phyloP scores from a whole-genome alignment of 2,113 vertebrate genomes.

The Pycnonotus jocosus region DNA sequence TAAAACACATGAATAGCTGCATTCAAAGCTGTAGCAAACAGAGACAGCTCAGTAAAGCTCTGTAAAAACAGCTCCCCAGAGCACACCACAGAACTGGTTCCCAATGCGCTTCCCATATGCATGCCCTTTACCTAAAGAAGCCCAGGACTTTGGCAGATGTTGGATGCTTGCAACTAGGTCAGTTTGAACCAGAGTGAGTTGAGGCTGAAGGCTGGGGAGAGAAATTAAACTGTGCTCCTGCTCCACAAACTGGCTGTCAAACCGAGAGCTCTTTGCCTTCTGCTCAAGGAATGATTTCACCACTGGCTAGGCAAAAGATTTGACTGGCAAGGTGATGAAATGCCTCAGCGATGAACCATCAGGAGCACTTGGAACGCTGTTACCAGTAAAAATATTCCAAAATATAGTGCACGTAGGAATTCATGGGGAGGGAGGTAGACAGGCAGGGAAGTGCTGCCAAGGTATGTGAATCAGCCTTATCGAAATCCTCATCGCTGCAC shows the following conservation, averaged over 20 bases:
- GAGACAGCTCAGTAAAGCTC: constrained; percentile 4
- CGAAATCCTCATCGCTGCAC: background rate
- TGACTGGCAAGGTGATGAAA: background rate
- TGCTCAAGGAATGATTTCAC: background rate
- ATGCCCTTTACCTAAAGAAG: background rate
- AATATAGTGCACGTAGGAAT: background rate
- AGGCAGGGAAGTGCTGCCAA: background rate
- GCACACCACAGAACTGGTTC: background rate
- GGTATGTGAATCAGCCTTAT: background rate
- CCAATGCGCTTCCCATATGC: background rate
- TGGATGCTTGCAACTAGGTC: constrained; percentile 58
- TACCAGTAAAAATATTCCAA: background rate
- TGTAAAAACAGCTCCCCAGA: background rate
- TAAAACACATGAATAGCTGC: constrained; percentile 21
- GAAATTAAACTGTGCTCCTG: constrained; percentile 9
- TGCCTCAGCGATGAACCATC: background rate
- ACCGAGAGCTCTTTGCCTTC: background rate
- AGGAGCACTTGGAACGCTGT: background rate
- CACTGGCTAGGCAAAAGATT: background rate
- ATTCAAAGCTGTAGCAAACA: constrained; percentile 22
- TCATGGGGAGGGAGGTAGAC: background rate
- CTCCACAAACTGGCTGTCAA: background rate
- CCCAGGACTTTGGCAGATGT: constrained; percentile 41
- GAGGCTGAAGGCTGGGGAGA: constrained; percentile 34
- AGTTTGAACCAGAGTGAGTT: background rate